These are phyloP conservation scores for Octomys mimax DNA, from an alignment of 2,797 vertebrate species.

Conservation along the genomic window DNA sequence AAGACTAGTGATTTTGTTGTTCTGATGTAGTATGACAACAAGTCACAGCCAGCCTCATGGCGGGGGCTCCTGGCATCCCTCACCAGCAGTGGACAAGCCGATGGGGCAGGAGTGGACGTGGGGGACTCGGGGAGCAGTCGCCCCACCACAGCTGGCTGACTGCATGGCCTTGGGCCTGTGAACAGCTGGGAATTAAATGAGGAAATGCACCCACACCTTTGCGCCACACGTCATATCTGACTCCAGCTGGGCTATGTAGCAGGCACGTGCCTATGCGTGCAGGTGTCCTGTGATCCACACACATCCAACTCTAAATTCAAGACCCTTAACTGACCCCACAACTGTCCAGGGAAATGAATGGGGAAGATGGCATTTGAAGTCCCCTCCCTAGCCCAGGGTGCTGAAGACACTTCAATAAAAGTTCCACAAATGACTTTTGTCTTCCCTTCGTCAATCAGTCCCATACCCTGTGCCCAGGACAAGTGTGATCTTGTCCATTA, in stretches of 20 bases:
- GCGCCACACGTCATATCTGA: not conserved
- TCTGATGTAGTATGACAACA: slow-evolving; percentile 93
- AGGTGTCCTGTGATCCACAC: not conserved
- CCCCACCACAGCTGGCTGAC: not conserved
- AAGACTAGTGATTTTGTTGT: slow-evolving; percentile 99
- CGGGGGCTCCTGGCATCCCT: slow-evolving; percentile 63
- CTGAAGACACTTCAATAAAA: not conserved
- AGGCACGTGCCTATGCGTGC: not conserved
- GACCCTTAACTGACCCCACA: not conserved
- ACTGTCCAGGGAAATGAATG: not conserved
- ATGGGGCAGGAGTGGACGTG: not conserved
- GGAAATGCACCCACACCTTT: not conserved
- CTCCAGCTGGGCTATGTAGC: not conserved
- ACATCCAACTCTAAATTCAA: not conserved
- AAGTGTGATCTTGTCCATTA: not conserved
- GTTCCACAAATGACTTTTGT: not conserved
- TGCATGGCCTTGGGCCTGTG: no score
- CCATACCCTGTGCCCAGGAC: not conserved
- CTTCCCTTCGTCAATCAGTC: not conserved
- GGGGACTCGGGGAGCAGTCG: not conserved
- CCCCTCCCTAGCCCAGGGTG: not conserved
- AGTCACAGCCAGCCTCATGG: slow-evolving; percentile 94
- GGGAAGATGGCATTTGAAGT: not conserved
- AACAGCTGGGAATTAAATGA: not conserved
- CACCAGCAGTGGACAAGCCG: not conserved